Evolutionary conservation across 2,113 vertebrate genomes (phyloP), one percentile per base, ranked within the genome.

Genomic region (Misgurnus mizolepis): DNA sequence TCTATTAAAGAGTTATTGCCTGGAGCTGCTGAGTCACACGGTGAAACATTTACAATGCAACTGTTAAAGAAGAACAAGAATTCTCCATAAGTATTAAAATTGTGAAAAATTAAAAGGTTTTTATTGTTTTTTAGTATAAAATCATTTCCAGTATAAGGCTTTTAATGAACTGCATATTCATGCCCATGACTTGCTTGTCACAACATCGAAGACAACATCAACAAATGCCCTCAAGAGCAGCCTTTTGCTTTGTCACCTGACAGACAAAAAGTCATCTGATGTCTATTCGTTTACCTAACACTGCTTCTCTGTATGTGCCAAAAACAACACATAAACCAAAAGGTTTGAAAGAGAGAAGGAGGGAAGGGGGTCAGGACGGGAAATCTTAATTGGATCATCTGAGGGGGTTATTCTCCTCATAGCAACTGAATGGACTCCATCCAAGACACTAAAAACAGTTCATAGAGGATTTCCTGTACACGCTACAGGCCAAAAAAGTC

Each of bases 401-500:
- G 62, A 67, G 62, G 61, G 50, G 61, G 60, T 50, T 67, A 60
- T 67, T 67, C 70, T 67, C 71, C 49, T 49, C 70, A 58, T 53
- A 69, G 45, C 50, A 75, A 64, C 56, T 64, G 79, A 67, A 69
- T 27, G 56, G 70, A 17, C 61, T 47, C 53, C 7, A 73, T 67
- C 14, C 78, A 80, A 14, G 47, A 22, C 18, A 55, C 71, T 41
- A 80, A 80, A 76, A 55, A 81, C 58, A 34, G 27, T 43, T 78
- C 43, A 67, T 55, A 68, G 22, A 80, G 75, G 79, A 81, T 75
- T 81, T 84, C 79, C 79, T 68, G 55, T 64, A 45, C 49, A 60
- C 17, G 4, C 17, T 50, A 50, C 41, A 72, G 73, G 73, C 58
- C 64, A 60, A 75, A 61, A n/a, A 73, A 45, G 55, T 74, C 11